Evolutionary conservation across 2,888 invertebrate genomes (phyloP).

Genomic region (Tetropium fuscum): DNA sequence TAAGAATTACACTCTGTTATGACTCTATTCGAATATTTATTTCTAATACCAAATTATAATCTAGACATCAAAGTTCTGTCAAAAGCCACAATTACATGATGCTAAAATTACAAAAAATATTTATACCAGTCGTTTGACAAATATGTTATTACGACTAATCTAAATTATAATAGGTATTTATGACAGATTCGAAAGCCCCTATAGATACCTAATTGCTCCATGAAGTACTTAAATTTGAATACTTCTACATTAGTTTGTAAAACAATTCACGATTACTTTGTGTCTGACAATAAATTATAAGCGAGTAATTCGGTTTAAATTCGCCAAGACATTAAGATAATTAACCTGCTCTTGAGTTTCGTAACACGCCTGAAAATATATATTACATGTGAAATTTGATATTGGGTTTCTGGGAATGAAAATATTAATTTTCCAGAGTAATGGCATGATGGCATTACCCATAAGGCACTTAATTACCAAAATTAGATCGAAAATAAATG

Average conservation of each 20-base stretch:
- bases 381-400: constrained; percentile 44
- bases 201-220: not conserved
- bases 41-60: too few species aligned
- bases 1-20: too few species aligned
- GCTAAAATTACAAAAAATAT: too few species aligned
- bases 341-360: constrained; percentile 24
- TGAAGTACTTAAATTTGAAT: too few species aligned
- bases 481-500: constrained; percentile 56
- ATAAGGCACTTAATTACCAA: constrained; percentile 55
- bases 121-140: too few species aligned
- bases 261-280: constrained; percentile 8
- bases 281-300: constrained; percentile 28
- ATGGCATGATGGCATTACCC: constrained; percentile 43
- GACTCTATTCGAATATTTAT: too few species aligned
- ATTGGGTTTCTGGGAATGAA: constrained; percentile 40
- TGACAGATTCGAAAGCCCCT: not conserved
- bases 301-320: constrained; percentile 46
- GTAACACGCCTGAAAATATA: constrained; percentile 30
- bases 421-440: constrained; percentile 51
- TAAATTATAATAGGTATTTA: too few species aligned
- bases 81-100: too few species aligned
- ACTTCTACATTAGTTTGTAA: constrained; percentile 10
- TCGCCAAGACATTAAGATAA: constrained; percentile 43
- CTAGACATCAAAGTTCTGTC: too few species aligned
- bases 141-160: too few species aligned